Conservation (phyloP, 2,797 vertebrate genomes). For the Melanotaenia pygmaea region DNA sequence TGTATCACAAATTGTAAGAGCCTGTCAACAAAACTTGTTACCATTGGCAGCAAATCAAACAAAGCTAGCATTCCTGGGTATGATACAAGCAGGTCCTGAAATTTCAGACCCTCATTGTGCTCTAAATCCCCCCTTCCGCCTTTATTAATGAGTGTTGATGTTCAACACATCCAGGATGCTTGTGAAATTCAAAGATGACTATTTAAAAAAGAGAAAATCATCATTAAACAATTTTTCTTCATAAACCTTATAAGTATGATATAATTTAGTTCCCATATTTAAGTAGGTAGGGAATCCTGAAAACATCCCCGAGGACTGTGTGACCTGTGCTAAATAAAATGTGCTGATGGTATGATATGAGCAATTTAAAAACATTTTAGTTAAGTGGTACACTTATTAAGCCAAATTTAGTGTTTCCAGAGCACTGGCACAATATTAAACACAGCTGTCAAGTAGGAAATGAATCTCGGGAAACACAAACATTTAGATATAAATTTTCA, state of each 20-base stretch:
- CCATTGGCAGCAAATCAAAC: constrained; percentile 10
- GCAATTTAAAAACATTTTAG: constrained; percentile 8
- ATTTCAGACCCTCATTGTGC: not conserved
- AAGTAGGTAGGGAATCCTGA: not conserved
- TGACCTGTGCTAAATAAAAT: not conserved
- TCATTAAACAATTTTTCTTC: not conserved
- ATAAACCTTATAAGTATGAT: not conserved
- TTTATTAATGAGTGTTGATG: too few relatives aligned
- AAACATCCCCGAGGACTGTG: not conserved
- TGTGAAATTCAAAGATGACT: not conserved
- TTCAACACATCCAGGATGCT: too few relatives aligned
- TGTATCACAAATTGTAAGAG: constrained; percentile 10
- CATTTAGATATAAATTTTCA: not conserved
- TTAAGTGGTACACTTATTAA: not conserved
- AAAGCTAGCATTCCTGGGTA: not conserved
- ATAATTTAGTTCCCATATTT: not conserved
- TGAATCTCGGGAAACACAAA: not conserved
- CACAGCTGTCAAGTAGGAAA: not conserved
- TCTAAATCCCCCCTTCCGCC: not conserved
- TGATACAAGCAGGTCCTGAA: not conserved
- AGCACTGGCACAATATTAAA: not conserved
- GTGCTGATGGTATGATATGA: not conserved
- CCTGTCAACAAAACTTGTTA: constrained; percentile 29
- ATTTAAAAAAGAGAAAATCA: not conserved
- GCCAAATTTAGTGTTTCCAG: not conserved